Base-by-base conservation (phyloP, 2,797 vertebrate genomes). In the Psittacula derbiana region DNA sequence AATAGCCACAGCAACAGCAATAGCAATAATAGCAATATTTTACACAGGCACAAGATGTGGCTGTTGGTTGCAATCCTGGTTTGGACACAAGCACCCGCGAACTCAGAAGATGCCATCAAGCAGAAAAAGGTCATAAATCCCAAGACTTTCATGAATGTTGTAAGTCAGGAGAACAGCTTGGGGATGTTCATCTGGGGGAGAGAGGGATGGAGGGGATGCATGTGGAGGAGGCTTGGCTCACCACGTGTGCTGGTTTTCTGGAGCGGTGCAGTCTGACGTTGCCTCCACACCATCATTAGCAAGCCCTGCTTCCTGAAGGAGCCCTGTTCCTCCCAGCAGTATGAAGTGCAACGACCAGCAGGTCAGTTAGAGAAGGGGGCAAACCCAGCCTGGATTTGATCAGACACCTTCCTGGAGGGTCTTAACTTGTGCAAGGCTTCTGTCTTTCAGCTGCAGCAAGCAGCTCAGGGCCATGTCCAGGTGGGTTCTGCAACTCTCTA, bases 1-100 rank as follows among this genome's bases (percentile, higher is more conserved):
- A 17, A 16, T 30, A 43, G 33, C 16, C 12, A 20, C 10, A 28
- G 8, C 30, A 30, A 44, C 6, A 38, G 28, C 30, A 30, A 44
- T 7, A n/a, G 28, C 18, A 38, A 46, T 46, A 17, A 11, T 15
- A 23, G 16, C 20, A 17, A 38, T 40, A 15, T 33, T 58, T 58
- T 27, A 40, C 60, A 23, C 44, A 97, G 92, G 70, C 46, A 41
- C 41, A 58, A 88, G 47, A 97, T 97, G 95, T 87, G 89, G 95
- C 74, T 86, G 28, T 23, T 89, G 25, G 4, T 90, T 46, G 91
- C 62, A 28, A 30, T 62, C 61, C 61, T 93, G 66, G 0, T 73
- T 49, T 12, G 74, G 33, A 2, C 24, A 16, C 94, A 38, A 88
- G 79, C 66, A 18, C 23, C 27, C 8, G 5, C 1, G 0, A 75